Evolutionary conservation across 2,797 vertebrate genomes (phyloP), one percentile per base, ranked within the genome.

Genomic region (Acipenser oxyrinchus): DNA sequence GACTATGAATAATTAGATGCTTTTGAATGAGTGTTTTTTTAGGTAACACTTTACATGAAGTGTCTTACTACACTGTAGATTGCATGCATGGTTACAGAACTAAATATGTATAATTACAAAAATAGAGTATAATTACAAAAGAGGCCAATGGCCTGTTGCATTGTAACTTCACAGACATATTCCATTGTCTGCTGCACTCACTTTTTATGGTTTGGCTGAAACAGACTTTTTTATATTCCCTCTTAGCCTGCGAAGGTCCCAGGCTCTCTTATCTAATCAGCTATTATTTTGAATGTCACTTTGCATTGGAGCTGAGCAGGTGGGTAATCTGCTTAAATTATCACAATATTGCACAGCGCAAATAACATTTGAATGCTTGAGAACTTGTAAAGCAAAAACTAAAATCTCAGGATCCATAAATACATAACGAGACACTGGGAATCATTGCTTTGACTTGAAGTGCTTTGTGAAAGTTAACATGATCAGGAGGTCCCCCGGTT

Each of bases 261-360:
- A 58, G 55, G 15, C 12, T n/a, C 3, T 13, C 55, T 58, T 58
- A 7, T 58, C 55, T 58, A 11, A 58, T 58, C 12, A 58, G 55
- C 10, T 58, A 58, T 58, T 58, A 58, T 58, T 58, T 58, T n/a
- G 12, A 58, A 9, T 53, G 51, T 58, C 55, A 58, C 55, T 13
- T 58, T 58, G 55, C 12, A 11, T 58, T n/a, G 12, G 55, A 58
- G 10, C 2, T 58, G 55, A 11, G 12, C 55, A 58, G 12, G 12
- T 11, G 12, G 6, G 55, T 58, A 11, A 58, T 58, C 55, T 10
- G 15, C 55, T 58, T 58, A 11, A 13, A 53, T 58, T 15, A 58
- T 58, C 55, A 58, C n/a, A n/a, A 3, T 58, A 58, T n/a, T n/a
- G 55, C 12, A 58, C 3, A 58, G 55, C 7, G 55, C 55, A 58